phyloP scores from a whole-genome alignment of 2,888 invertebrate genomes.

The Teleiodes luculella region DNA sequence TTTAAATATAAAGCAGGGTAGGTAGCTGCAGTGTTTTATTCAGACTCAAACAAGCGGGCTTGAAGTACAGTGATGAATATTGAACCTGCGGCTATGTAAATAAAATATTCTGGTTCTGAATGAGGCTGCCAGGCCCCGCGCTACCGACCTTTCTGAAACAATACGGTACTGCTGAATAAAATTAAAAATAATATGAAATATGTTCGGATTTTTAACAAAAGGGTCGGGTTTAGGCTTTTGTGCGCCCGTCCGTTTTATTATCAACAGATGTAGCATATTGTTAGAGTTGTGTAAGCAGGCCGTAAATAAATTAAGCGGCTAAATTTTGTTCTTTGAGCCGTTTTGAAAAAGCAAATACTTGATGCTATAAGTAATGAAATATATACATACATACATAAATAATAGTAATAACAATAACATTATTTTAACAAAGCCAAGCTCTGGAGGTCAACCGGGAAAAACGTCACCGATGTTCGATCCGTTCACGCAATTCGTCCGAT shows the following conservation, averaged over 20 bases:
- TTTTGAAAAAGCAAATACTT: too few species aligned
- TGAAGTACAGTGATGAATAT: conserved; percentile 53
- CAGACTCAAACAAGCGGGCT: conserved; percentile 39
- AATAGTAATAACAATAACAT: too few species aligned
- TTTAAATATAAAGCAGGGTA: conserved; percentile 22
- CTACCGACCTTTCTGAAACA: conserved; percentile 36
- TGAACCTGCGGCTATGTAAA: conserved; percentile 50
- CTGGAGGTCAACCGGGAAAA: too few species aligned
- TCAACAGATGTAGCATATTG: background rate
- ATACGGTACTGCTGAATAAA: conserved; percentile 51
- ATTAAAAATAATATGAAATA: conserved; percentile 54
- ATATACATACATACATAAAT: too few species aligned
- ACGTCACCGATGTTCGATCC: too few species aligned
- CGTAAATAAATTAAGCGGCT: too few species aligned
- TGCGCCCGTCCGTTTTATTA: background rate
- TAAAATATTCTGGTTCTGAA: conserved; percentile 58
- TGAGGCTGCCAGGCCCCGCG: conserved; percentile 44
- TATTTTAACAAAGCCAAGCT: too few species aligned
- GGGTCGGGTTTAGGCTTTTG: conserved; percentile 22
- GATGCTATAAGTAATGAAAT: too few species aligned
- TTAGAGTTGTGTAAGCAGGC: too few species aligned
- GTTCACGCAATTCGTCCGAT: too few species aligned
- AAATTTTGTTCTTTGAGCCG: too few species aligned
- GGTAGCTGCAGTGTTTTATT: conserved; percentile 39
- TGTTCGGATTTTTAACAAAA: conserved; percentile 39